A percentile compares a stretch with the other conserved stretches of the same genome.
Evolutionary conservation across 2,797 vertebrate species (phyloP).

Genomic region (Coccyzus lansbergi): DNA sequence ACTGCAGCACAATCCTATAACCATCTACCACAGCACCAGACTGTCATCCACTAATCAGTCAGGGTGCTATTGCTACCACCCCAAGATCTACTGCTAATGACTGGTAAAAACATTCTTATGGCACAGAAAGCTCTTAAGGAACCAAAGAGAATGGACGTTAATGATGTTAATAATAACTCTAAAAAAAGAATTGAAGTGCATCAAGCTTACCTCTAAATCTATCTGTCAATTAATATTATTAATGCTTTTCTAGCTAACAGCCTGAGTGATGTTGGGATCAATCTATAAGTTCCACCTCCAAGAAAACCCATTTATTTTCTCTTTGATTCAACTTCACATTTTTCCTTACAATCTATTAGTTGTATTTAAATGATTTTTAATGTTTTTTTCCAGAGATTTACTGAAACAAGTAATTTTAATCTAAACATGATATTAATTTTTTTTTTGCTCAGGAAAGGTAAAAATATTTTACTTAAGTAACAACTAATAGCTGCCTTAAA

Average conservation of each 20-base stretch:
- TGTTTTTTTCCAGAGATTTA: neutral
- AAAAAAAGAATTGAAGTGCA: neutral
- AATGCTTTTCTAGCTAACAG: neutral
- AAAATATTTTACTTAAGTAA: neutral
- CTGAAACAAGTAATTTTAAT: neutral
- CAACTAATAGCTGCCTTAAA: neutral
- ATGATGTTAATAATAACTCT: neutral
- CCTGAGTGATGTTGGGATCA: neutral
- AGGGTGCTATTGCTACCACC: neutral
- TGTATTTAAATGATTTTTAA: neutral
- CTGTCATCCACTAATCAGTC: neutral
- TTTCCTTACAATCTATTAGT: neutral
- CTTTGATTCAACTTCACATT: neutral
- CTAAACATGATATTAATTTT: neutral
- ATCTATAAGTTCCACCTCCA: neutral
- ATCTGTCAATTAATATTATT: constrained; percentile 2
- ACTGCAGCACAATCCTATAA: neutral
- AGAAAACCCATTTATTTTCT: neutral
- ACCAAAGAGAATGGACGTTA: neutral
- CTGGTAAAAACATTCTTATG: neutral
- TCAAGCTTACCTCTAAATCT: neutral
- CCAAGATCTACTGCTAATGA: neutral
- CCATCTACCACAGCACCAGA: neutral
- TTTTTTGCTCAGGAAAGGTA: neutral
- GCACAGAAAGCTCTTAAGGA: constrained; percentile 11